Base-by-base conservation (phyloP, 2,113 vertebrate genomes). In the Carassius gibelio region DNA sequence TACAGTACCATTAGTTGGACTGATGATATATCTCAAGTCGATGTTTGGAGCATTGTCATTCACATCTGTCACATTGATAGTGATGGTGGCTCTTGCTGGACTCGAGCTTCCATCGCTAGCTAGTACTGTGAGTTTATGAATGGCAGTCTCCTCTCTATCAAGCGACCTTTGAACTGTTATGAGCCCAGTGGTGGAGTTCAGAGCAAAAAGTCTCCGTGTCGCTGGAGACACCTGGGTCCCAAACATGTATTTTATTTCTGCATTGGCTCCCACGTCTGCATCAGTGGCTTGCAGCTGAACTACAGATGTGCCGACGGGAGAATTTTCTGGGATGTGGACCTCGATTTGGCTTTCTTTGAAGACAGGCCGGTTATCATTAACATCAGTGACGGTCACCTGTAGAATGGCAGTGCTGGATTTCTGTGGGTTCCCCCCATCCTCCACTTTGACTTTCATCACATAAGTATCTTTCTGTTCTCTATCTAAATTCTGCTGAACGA, bases 371-470 rank as follows among this genome's bases (percentile, higher is more conserved):
- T 99, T 99, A 91, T 99, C 98, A 84, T 99, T 99, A 64, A 99
- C 97, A 92, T 99, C 98, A 87, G 96, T 99, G 86, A 99, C 97
- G 84, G 97, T 98, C 57, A 99, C 97, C 92, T 99, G 98, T 59
- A 99, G 97, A 88, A 99, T 99, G 82, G 98, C 98, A 0, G 98
- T 99, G 95, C 98, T 99, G 94, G 98, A 99, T 94, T 98, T 99
- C 92, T 98, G 98, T 0, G 98, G 98, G 21, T 91, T 97, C 52
- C 98, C 98, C 75, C 98, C 98, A 74, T 99, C 98, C 91, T 99
- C 98, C 68, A 99, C 98, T 93, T 99, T 99, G 91, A 99, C 97
- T 94, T 99, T 99, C 98, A 99, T 99, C 90, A 99, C 98, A 26
- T 99, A 99, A 21, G 97, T 99, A 82, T 99, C 98, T 92, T 99